Conservation (phyloP, 2,888 invertebrate genomes). For the Microchrysa polita region DNA sequence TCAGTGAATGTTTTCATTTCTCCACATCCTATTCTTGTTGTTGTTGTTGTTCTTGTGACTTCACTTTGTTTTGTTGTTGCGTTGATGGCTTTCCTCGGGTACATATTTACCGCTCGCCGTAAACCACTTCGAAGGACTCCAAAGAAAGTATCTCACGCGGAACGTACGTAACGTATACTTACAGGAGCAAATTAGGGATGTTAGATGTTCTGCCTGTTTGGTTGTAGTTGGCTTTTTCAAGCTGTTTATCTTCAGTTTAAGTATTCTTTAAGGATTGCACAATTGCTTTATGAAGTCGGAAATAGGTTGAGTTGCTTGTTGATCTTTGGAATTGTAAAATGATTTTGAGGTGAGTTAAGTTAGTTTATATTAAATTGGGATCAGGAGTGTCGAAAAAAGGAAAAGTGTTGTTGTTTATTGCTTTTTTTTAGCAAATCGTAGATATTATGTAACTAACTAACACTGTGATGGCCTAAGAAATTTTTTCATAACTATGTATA, state of each 20-base stretch:
- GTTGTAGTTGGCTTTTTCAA: conserved; percentile 20
- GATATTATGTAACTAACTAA: too few species aligned
- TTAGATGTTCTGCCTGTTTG: conserved; percentile 1
- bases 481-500: too few species aligned
- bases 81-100: conserved; percentile 1
- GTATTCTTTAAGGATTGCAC: conserved; percentile 25
- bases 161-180: conserved; percentile 13
- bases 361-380: background rate
- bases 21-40: too few species aligned
- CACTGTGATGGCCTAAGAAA: too few species aligned
- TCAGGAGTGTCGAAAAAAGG: too few species aligned
- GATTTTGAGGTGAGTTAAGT: background rate
- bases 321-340: conserved; percentile 5
- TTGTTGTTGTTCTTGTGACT: background rate
- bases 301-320: conserved; percentile 35
- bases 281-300: conserved; percentile 39
- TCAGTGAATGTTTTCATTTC: conserved; percentile 21
- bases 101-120: too few species aligned
- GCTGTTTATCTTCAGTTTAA: conserved; percentile 36
- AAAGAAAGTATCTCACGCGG: too few species aligned
- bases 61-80: background rate
- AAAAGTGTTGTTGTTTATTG: too few species aligned
- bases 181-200: conserved; percentile 38
- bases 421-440: too few species aligned
- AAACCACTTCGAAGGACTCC: too few species aligned